Evolutionary conservation across 2,113 vertebrate species (phyloP), one percentile per base, ranked within the genome.

Genomic region (Burhinus oedicnemus): DNA sequence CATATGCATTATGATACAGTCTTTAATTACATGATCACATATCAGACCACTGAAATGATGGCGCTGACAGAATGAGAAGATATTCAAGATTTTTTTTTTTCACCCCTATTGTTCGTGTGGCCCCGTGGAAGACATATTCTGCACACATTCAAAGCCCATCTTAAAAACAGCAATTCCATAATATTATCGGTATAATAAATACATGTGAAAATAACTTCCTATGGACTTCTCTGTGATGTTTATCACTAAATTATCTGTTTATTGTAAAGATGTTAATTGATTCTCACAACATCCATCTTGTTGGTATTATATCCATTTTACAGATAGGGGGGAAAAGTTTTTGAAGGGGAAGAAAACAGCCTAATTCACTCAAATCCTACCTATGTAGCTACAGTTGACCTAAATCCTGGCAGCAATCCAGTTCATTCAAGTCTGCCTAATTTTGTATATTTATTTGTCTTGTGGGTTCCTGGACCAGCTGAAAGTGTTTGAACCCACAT

Each of bases 1-100:
- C 96, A 95, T 97, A 96, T 97, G 96, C 96, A 97, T 97, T 96
- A 97, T 94, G 97, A 97, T 97, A 91, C 89, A 86, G 69, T 97
- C 96, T 97, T 97, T 95, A 97, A 97, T 97, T 97, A 88, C 82
- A 94, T 86, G 93, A 95, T 97, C 92, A 57, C 83, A 92, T 94
- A 97, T 80, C 95, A 96, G 76, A 86, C 90, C 51, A 57, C 88
- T 90, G 90, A 96, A 94, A 75, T 81, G 71, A 74, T n/a, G 42
- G 51, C 75, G 68, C 79, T 92, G 75, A 81, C 68, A 86, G 70
- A 91, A 93, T 32, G 40, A 91, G 87, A 77, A 93, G 62, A 77
- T 89, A 86, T 36, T 94, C 9, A 16, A 2, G 74, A 18, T 71
- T 44, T 8, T 70, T 87, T 83, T 51, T 83, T 75, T 64, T 6